phyloP scores from a whole-genome alignment of 2,888 invertebrate genomes.

The Andrena haemorrhoa region DNA sequence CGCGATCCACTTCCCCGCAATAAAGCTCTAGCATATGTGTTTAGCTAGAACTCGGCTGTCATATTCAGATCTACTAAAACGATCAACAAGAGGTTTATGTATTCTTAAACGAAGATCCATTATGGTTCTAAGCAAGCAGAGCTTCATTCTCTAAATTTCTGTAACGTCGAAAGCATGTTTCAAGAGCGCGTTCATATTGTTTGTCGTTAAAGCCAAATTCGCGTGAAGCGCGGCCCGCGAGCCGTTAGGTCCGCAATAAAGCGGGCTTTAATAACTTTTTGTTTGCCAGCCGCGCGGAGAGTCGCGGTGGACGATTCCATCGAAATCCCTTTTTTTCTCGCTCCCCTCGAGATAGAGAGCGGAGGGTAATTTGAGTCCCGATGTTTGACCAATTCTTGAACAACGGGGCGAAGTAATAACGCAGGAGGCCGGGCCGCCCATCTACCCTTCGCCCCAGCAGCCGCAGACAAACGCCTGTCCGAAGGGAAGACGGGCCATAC shows the following conservation, averaged over 20 bases:
- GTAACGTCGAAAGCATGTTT: neutral
- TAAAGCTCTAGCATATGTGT: slow-evolving; percentile 31
- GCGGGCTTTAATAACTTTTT: slow-evolving; percentile 63
- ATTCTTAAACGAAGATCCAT: neutral
- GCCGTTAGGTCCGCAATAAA: slow-evolving; percentile 56
- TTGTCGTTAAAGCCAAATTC: slow-evolving; percentile 44
- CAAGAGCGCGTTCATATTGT: slow-evolving; percentile 24
- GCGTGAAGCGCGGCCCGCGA: slow-evolving; percentile 28
- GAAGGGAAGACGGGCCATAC: slow-evolving; percentile 17
- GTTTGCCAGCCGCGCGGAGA: slow-evolving; percentile 45
- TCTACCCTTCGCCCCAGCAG: neutral
- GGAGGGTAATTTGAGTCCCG: slow-evolving; percentile 64
- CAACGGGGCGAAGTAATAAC: slow-evolving; percentile 70
- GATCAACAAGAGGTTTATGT: neutral
- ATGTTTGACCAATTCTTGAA: slow-evolving; percentile 75
- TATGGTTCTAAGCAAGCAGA: too few species aligned
- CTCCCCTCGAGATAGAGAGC: neutral
- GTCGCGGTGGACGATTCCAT: slow-evolving; percentile 48
- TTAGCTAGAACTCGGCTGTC: slow-evolving; percentile 40
- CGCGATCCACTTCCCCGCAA: slow-evolving; percentile 24
- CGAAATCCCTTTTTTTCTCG: slow-evolving; percentile 30
- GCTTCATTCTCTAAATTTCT: too few species aligned
- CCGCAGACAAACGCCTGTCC: slow-evolving; percentile 11
- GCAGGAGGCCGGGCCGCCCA: slow-evolving; percentile 37
- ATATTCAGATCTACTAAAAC: slow-evolving; percentile 3